Evolutionary conservation across 2,113 vertebrate genomes (phyloP), one percentile per base, ranked within the genome.

Genomic region (Cyanistes caeruleus): DNA sequence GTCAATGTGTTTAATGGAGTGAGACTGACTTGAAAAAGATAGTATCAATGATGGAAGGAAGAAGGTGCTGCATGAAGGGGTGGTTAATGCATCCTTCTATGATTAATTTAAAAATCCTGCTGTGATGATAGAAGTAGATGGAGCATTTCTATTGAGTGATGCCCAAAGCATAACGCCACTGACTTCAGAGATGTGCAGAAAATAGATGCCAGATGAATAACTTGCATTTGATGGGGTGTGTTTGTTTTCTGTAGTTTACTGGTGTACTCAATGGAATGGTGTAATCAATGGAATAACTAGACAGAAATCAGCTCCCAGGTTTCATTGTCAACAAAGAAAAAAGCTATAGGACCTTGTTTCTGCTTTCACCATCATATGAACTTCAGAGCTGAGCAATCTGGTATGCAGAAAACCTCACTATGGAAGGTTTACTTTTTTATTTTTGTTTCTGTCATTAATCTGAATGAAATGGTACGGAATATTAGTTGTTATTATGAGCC

Each of bases 141-240:
- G 35, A 84, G 5, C 1, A 4, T 67, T 77, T 39, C 15, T 64
- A 30, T 33, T 52, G 12, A 74, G 14, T 35, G 56, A 60, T 49
- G 78, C 10, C 9, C 1, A 1, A 56, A 52, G 31, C 52, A 60
- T 58, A 78, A 44, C 0, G 0, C 8, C 17, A 44, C 43, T 73
- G 10, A 20, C 39, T 60, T 60, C 56, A 84, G 69, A 95, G 43
- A n/a, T 31, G 30, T 8, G 25, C 2, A 13, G 21, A 35, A 43
- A 72, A 37, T 2, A 35, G 22, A 25, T 41, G 31, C 20, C 70
- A 59, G 23, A 6, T 37, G 35, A 82, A 89, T n/a, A 68, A n/a
- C 8, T 65, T 33, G 39, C 7, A 25, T 46, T 62, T 60, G 27
- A 28, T 44, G 13, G 27, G 6, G 11, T 22, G 8, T 17, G 9